A percentile compares a stretch with the other conserved stretches of the same genome.
Conservation (phyloP, 1,140 invertebrate species). For the Anastatus disparis region DNA sequence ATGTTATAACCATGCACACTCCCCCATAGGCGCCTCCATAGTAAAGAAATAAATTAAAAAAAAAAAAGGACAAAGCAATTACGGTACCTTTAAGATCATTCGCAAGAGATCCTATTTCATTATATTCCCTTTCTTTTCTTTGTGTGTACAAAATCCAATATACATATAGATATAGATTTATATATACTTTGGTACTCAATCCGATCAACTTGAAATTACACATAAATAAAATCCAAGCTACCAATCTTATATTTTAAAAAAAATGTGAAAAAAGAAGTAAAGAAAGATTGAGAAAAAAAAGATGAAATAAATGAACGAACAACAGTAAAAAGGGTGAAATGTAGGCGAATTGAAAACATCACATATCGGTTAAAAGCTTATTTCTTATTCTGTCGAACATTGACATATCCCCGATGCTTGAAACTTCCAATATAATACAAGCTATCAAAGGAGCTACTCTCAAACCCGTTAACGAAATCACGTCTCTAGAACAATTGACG, state of each 20-base stretch:
- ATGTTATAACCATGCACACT: no score
- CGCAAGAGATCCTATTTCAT: neutral
- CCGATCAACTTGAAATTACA: neutral
- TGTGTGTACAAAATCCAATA: neutral
- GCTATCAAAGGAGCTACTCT: neutral
- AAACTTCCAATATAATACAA: no score
- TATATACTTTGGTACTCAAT: no score
- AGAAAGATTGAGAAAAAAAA: neutral
- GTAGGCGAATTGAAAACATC: constrained; percentile 8
- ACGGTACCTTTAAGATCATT: neutral
- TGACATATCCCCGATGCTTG: neutral
- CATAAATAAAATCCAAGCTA: neutral
- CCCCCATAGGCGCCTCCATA: no score
- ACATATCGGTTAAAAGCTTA: constrained; percentile 17
- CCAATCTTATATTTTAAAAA: no score
- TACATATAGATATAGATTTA: no score
- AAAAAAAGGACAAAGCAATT: neutral
- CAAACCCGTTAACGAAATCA: constrained; percentile 40
- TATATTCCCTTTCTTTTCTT: neutral
- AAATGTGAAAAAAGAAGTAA: no score
- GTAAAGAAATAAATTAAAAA: no score
- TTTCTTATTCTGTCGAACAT: constrained; percentile 35
- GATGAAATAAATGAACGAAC: no score
- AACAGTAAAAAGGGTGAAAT: neutral
- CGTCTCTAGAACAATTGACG: constrained; percentile 36